phyloP scores from a whole-genome alignment of 2,888 invertebrate genomes.

The Calameuta filiformis region DNA sequence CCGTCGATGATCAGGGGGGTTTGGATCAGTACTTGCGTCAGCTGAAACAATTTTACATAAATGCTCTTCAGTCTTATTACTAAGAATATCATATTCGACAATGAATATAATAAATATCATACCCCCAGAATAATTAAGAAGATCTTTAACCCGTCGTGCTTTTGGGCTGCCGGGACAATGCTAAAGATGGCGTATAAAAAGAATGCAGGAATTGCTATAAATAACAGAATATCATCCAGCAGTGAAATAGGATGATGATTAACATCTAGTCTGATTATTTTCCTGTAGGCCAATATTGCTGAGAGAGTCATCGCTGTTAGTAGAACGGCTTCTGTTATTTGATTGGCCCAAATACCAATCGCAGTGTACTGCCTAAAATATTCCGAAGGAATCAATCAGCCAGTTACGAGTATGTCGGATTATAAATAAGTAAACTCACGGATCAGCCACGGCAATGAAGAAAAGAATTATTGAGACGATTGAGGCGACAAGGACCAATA shows the following conservation, averaged over 20 bases:
- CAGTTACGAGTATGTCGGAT: neutral
- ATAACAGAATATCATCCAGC: conserved; percentile 77
- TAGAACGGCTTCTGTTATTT: conserved; percentile 69
- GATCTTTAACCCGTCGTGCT: conserved; percentile 68
- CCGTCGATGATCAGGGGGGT: conserved; percentile 81
- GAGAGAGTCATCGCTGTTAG: conserved; percentile 71
- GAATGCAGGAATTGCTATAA: conserved; percentile 79
- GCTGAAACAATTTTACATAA: conserved; percentile 61
- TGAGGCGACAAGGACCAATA: conserved; percentile 71
- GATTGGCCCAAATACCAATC: conserved; percentile 68
- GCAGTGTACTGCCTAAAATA: conserved; percentile 66
- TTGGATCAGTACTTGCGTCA: conserved; percentile 79
- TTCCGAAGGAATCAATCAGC: neutral
- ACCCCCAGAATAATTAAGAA: conserved; percentile 71
- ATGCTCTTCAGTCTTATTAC: conserved; percentile 3
- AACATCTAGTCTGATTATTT: conserved; percentile 75
- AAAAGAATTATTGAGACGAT: conserved; percentile 71
- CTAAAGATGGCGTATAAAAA: conserved; percentile 78
- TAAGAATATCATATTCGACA: neutral
- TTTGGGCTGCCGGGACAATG: conserved; percentile 73
- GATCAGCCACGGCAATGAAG: conserved; percentile 70
- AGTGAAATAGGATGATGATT: conserved; percentile 74
- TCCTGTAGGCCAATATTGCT: conserved; percentile 72
- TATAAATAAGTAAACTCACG: conserved; percentile 53
- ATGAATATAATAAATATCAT: conserved; percentile 29